Conservation (phyloP, 2,797 vertebrate species). For the Austrolebias charrua region DNA sequence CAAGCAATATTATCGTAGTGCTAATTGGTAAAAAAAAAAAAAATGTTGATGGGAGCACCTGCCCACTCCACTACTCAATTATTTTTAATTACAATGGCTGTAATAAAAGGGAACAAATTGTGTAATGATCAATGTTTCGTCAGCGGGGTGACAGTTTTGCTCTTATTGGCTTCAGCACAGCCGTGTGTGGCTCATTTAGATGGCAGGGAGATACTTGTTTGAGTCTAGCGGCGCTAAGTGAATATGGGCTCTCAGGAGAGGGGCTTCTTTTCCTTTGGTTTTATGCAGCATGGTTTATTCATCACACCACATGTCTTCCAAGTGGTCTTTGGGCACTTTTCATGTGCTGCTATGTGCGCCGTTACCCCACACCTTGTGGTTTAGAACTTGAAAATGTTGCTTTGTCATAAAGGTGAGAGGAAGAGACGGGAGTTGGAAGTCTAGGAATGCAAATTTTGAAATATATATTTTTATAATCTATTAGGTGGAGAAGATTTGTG, state of each 20-base stretch:
- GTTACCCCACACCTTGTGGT: slow-evolving; percentile 33
- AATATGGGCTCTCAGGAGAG: slow-evolving; percentile 61
- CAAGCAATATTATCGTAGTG: slow-evolving; percentile 88
- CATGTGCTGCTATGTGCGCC: slow-evolving; percentile 44
- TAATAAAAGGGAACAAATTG: slow-evolving; percentile 87
- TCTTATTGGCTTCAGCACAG: slow-evolving; percentile 53
- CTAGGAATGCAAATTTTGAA: slow-evolving; percentile 28
- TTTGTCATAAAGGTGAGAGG: slow-evolving; percentile 35
- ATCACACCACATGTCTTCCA: slow-evolving; percentile 62
- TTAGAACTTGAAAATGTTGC: slow-evolving; percentile 35
- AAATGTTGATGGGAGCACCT: slow-evolving; percentile 73
- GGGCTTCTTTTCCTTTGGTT: slow-evolving; percentile 60
- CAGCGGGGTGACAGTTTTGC: slow-evolving; percentile 69
- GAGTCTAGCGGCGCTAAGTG: slow-evolving; percentile 51
- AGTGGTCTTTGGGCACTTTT: slow-evolving; percentile 57
- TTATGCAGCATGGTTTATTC: slow-evolving; percentile 70
- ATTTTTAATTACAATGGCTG: slow-evolving; percentile 89
- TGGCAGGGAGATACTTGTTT: slow-evolving; percentile 54
- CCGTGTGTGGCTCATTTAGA: slow-evolving; percentile 60
- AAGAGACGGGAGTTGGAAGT: slow-evolving; percentile 5
- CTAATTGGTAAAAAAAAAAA: slow-evolving; percentile 83
- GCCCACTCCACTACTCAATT: slow-evolving; percentile 86
- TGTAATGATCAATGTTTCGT: slow-evolving; percentile 83
- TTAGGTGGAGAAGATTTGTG: slow-evolving; percentile 50
- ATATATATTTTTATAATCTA: slow-evolving; percentile 25